Percentiles rank a stretch among this genome's conserved stretches.
Evolutionary conservation across 2,113 vertebrate species (phyloP).

Genomic region (Callocephalon fimbriatum): DNA sequence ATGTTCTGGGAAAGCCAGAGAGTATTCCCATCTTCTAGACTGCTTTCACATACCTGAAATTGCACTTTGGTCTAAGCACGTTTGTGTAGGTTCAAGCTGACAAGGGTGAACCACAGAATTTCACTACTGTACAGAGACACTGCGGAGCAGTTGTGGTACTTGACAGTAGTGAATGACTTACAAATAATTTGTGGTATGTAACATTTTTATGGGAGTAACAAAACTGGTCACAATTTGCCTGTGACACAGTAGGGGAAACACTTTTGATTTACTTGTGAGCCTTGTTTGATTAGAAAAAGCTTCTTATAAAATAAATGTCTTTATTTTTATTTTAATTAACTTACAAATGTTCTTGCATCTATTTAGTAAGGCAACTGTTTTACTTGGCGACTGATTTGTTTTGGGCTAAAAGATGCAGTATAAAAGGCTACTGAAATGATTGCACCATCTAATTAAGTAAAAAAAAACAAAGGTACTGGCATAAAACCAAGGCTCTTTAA

Average conservation of each 20-base stretch:
- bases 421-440: not conserved
- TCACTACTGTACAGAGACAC: not conserved
- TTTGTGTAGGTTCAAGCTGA: not conserved
- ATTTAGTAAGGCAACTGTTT: not conserved
- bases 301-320: not conserved
- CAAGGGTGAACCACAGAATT: not conserved
- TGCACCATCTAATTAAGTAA: not conserved
- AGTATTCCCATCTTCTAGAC: not conserved
- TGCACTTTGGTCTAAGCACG: not conserved
- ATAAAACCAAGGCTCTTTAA: not conserved
- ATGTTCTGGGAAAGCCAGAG: not conserved
- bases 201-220: not conserved
- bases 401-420: not conserved
- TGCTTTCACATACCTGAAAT: not conserved
- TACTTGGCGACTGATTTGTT: not conserved
- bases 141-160: not conserved
- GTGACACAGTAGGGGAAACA: not conserved
- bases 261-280: not conserved
- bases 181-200: not conserved
- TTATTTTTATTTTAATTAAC: constrained; percentile 31
- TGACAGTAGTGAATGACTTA: not conserved
- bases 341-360: not conserved
- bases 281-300: not conserved
- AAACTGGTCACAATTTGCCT: not conserved
- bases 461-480: not conserved